Base-by-base conservation (phyloP, 2,797 vertebrate genomes). In the Arremon brunneinucha region DNA sequence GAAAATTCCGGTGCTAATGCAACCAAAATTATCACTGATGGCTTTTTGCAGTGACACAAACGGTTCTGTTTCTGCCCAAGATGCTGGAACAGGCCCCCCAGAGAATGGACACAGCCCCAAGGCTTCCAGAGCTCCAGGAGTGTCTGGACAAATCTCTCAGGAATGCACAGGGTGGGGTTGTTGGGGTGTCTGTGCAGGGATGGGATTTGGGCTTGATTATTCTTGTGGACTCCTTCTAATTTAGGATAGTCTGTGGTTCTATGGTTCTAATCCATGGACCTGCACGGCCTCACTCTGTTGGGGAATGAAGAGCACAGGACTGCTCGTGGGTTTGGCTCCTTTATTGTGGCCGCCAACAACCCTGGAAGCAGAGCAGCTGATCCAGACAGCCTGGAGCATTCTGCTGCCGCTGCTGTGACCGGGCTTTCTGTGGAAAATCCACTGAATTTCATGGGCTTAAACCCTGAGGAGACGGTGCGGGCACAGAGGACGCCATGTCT, bases 261-360 rank as follows among this genome's bases (percentile, higher is more conserved):
- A 0, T 2, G 10, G 22, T 9, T 63, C 32, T 35, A 41, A 52
- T 39, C 11, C 34, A 47, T 1, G 21, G 62, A 21, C 9, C 44
- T 44, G 12, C 3, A 2, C 3, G 46, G 53, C 74, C 55, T 81
- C 0, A 0, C 28, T 37, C 23, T 1, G 0, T 22, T 14, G 13
- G 68, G 64, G 35, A 60, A 47, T 7, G 18, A 56, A 41, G 64
- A 86, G 30, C 55, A 20, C 0, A 5, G 74, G 52, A 82, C 22
- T 19, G 5, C 35, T 69, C 0, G 2, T n/a, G 76, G 22, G 22
- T 83, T 88, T 83, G 85, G 20, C 27, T 22, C 1, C 9, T 86
- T 83, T 77, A 15, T 20, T 89, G 71, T 55, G 79, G 74, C 30
- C 0, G 0, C 44, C 1, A 6, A 68, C 53, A 55, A 12, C 10